Evolutionary conservation across 2,113 vertebrate species (phyloP), one percentile per base, ranked within the genome.

Genomic region (Lonchura striata): DNA sequence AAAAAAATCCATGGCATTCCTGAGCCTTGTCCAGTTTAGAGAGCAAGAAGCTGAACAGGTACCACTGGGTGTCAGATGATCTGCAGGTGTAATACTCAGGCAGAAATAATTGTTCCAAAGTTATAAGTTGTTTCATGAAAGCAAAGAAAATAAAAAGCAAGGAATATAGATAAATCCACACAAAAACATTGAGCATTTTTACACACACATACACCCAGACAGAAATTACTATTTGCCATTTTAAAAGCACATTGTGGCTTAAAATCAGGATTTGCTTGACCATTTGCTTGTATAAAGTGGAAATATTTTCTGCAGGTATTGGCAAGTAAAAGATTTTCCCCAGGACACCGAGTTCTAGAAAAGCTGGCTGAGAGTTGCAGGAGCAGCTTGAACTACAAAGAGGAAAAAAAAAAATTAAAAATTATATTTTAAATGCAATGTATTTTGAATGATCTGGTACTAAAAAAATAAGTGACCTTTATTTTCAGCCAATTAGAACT

Each of bases 191-290:
- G n/a, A 56, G 42, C 8, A 22, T 11, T 21, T 57, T 12, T 22
- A 28, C 4, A 11, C 0, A 0, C 7, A 33, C 4, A 11, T 7
- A 10, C 6, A 54, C 2, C 2, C 6, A 54, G 54, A 3, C 1
- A 66, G 17, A 79, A 81, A 35, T 2, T 3, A 25, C 37, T 46
- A 30, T 61, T 61, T 75, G 33, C 2, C 9, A 14, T 41, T 74
- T 93, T 21, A 18, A 68, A 92, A 68, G 23, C 6, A 30, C 17
- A 2, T 46, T 13, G 12, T 20, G 53, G 22, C 17, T 78, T 46
- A 20, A 70, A 70, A 70, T 61, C 54, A 60, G 33, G 28, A 41
- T 65, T 49, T 74, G 15, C 13, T 47, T 42, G 63, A 27, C 12
- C 0, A 0, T 30, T 59, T 83, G 37, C 13, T 64, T 70, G 11